These are phyloP conservation scores for Hapalemur alaotrensis DNA, from an alignment of 2,797 vertebrate species.

Conservation along the genomic window DNA sequence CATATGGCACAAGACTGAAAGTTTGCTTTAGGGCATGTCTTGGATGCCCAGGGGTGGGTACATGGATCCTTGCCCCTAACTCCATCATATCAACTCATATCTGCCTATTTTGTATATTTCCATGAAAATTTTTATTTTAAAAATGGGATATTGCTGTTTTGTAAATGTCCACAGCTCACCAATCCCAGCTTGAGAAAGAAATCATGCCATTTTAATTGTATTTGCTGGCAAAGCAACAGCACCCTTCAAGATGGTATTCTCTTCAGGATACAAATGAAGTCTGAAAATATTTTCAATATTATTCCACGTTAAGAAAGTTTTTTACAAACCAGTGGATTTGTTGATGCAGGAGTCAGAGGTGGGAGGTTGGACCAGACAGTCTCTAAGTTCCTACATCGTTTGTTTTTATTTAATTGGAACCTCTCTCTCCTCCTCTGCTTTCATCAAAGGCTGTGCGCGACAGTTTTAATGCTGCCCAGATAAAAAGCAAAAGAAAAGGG, in stretches of 20 bases:
- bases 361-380: not conserved
- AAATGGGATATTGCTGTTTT: not conserved
- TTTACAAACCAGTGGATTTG: not conserved
- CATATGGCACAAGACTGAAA: not conserved
- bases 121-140: not conserved
- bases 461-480: not conserved
- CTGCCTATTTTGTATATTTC: not conserved
- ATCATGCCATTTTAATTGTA: not conserved
- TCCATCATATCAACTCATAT: not conserved
- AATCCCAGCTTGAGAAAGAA: not conserved
- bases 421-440: not conserved
- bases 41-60: not conserved
- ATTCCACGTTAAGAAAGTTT: not conserved
- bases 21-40: not conserved
- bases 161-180: not conserved
- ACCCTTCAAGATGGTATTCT: not conserved
- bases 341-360: not conserved
- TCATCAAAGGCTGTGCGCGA: not conserved
- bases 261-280: not conserved
- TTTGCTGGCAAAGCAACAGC: not conserved
- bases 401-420: not conserved
- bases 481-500: not conserved
- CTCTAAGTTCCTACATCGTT: not conserved
- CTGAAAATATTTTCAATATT: not conserved
- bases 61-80: fast-evolving